These are phyloP conservation scores for Drosophila tristis DNA, from an alignment of 1,140 invertebrate species.

Conservation along the genomic window DNA sequence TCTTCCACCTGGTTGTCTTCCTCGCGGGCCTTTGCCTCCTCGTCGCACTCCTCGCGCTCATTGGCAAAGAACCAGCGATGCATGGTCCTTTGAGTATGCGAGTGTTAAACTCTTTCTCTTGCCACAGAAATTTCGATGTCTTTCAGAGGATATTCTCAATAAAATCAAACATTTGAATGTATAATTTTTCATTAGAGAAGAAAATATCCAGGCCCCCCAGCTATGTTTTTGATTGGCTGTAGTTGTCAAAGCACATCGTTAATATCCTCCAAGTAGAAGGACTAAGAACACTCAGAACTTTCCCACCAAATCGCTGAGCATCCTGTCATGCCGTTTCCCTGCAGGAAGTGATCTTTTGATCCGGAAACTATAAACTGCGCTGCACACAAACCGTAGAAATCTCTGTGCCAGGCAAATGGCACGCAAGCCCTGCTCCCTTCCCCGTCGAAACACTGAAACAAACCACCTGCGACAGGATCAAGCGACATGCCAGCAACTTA, in stretches of 20 bases:
- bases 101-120: neutral
- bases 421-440: constrained; percentile 47
- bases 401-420: constrained; percentile 50
- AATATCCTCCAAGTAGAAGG: constrained; percentile 29
- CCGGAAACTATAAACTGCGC: constrained; percentile 81
- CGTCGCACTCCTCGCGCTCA: constrained; percentile 54
- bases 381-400: constrained; percentile 44
- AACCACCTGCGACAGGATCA: constrained; percentile 66
- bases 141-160: no score
- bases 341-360: constrained; percentile 83
- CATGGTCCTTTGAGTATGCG: constrained; percentile 30
- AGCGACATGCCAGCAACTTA: neutral
- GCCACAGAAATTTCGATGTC: constrained; percentile 31
- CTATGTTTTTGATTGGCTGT: neutral
- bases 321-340: constrained; percentile 66
- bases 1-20: neutral
- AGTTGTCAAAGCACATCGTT: constrained; percentile 44
- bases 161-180: neutral
- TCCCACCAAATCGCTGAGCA: constrained; percentile 66
- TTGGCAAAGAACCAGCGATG: constrained; percentile 77
- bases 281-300: constrained; percentile 32
- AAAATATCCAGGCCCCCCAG: neutral
- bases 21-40: neutral
- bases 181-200: neutral
- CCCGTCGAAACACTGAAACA: constrained; percentile 36